Evolutionary conservation across 2,888 invertebrate genomes (phyloP), one percentile per base, ranked within the genome.

Genomic region (Agonopterix arenella): DNA sequence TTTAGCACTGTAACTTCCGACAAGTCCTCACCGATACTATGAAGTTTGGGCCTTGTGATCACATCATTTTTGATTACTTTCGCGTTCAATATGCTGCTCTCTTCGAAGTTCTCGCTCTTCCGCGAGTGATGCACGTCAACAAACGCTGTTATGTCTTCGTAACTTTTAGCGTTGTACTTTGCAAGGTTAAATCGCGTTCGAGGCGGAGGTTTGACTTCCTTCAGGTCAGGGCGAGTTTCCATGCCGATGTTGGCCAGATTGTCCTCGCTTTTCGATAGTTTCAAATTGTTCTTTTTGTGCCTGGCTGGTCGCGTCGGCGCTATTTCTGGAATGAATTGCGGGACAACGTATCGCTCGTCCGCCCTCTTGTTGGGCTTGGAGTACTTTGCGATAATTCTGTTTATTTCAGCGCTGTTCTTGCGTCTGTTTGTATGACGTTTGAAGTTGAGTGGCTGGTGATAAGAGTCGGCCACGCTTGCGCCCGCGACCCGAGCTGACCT

Each of bases 361-460:
- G 83, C 60, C 70, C 82, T 78, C 73, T 76, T 80, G 64, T 73
- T 78, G 58, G 83, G 77, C 64, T 73, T 82, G 52, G 89, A 89
- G 73, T 89, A 89, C 76, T 89, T 90, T 73, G 88, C 80, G 80
- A 89, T 84, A 77, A 89, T 89, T 84, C 83, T 88, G 69, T 89
- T 89, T 73, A 90, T 84, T 84, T 89, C 89, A 70, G 82, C 80
- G 74, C 84, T 85, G 69, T 88, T 88, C 73, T 89, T 89, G 70
- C 89, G 86, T 67, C 84, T 76, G 74, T 88, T 81, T 65, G 80
- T 79, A 74, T 84, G 85, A 61, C 89, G 86, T 67, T 81, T 86
- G 72, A 89, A 89, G 77, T 85, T 81, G 73, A 80, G 77, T 75
- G 85, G 86, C 63, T 84, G 86, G 67, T 86, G 89, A 88, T 89